Base-by-base conservation (phyloP, 2,113 vertebrate genomes). In the Salvelinus fontinalis region DNA sequence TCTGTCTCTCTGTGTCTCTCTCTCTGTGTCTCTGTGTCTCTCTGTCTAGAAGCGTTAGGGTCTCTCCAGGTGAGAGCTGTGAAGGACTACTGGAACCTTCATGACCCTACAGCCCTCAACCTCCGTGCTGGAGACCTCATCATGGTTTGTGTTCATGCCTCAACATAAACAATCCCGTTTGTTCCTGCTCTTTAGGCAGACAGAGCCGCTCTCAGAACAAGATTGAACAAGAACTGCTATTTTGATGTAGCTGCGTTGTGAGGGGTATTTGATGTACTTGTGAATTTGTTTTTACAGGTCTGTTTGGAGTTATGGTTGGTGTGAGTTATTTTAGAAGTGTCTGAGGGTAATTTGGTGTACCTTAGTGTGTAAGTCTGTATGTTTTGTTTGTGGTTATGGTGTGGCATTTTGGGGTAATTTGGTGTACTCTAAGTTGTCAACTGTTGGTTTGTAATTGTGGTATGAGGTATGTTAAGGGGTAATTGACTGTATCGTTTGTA, bases 11-110 rank as follows among this genome's bases (percentile, higher is more conserved):
- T 24, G 1, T 7, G 2, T 26, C 22, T 20, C 60, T 64, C 22
- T 64, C 60, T 24, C 22, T 22, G 1, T 60, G 57, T 16, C 22
- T 80, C 1, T 0, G 39, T 39, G 7, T 82, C 29, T 74, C 83
- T 66, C 18, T 62, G 5, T 62, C 60, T 83, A 99, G 97, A 99
- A 67, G 97, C 97, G 34, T 96, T 96, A 0, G 97, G 96, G 75
- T 94, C 97, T 75, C 83, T 98, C 84, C 96, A 99, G 92, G 97
- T 99, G 62, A 90, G 97, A 82, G 97, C 97, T 1, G 90, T 99
- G 82, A 99, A 98, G 91, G 97, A 99, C 77, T 97, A 95, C 87
- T 99, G 97, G 97, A 99, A 98, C 88, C 91, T 98, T 16, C 97
- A 99, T 0, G 97, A 99, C 2, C 97, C 96, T 0, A 99, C 97